Evolutionary conservation across 2,797 vertebrate species (phyloP), one percentile per base, ranked within the genome.

Genomic region (Anguilla pacifica): DNA sequence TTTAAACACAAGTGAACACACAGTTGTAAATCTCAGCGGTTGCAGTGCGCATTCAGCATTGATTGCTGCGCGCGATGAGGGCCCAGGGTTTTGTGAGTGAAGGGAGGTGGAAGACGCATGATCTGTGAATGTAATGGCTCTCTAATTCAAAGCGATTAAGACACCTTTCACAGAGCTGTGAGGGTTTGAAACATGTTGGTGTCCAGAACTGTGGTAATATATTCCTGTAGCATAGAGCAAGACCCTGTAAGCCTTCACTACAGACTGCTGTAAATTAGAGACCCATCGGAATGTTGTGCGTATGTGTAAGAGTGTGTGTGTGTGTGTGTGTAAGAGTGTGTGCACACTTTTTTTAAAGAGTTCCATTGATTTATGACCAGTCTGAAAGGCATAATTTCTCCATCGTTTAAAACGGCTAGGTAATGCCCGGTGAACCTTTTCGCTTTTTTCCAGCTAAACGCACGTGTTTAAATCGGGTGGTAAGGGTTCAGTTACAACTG

Each of bases 381-480:
- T 77, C 87, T 84, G 86, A 85, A 91, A 89, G 72, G 89, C 79
- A 91, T 89, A 89, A 89, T 92, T 95, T 94, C 91, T 92, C 90
- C 91, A 87, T 93, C 87, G 88, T 94, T 93, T 88, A 94, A 35
- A 93, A 92, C 92, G 92, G 92, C 94, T 94, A 92, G 91, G 92
- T 95, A 95, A 94, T 94, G 95, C 89, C 90, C 92, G 89, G 91
- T 94, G 93, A 96, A 93, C 96, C 92, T 92, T 91, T 84, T 86
- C 93, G 88, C 92, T n/a, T 93, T 91, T 95, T 94, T 91, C 94
- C 87, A 94, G 90, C 91, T 87, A 93, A 93, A 91, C 87, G 31
- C 89, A 88, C 85, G 88, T 89, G 91, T 90, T 92, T 96, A 94
- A 95, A 96, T 96, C 94, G 95, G 6, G 85, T 67, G 82, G 92